Evolutionary conservation across 2,797 vertebrate genomes (phyloP).

Genomic region (Rhinophrynus dorsalis): DNA sequence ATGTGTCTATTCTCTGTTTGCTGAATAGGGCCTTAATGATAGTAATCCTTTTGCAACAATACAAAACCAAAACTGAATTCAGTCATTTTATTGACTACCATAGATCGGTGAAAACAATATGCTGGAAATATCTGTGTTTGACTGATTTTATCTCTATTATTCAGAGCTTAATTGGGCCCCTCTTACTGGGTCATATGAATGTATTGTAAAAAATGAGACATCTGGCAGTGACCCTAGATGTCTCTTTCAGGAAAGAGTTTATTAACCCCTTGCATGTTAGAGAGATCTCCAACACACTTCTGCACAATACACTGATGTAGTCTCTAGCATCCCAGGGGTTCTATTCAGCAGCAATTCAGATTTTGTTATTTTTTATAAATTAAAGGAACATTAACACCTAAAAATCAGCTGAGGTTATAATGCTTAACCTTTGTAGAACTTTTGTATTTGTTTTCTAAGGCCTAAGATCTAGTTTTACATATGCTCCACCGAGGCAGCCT

Average conservation of each 20-base stretch:
- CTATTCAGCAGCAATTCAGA: background rate
- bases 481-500: too few species aligned
- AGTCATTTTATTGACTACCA: conserved; percentile 57
- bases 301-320: too few species aligned
- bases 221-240: conserved; percentile 54
- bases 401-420: too few species aligned
- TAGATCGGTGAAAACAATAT: conserved; percentile 58
- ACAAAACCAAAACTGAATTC: conserved; percentile 58
- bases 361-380: too few species aligned
- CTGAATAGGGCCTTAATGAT: conserved; percentile 57
- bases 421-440: too few species aligned
- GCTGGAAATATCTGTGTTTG: conserved; percentile 59
- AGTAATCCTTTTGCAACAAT: conserved; percentile 58
- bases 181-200: conserved; percentile 54
- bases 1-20: conserved; percentile 53
- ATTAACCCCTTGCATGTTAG: too few species aligned
- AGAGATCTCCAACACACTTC: too few species aligned
- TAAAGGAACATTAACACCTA: too few species aligned
- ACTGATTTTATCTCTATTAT: conserved; percentile 59
- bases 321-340: too few species aligned
- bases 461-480: too few species aligned
- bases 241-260: conserved; percentile 58
- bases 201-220: conserved; percentile 62
- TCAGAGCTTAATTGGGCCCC: conserved; percentile 56
- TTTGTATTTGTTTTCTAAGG: too few species aligned